Evolutionary conservation across 2,888 invertebrate genomes (phyloP).

Genomic region (Troglohyphantes excavatus): DNA sequence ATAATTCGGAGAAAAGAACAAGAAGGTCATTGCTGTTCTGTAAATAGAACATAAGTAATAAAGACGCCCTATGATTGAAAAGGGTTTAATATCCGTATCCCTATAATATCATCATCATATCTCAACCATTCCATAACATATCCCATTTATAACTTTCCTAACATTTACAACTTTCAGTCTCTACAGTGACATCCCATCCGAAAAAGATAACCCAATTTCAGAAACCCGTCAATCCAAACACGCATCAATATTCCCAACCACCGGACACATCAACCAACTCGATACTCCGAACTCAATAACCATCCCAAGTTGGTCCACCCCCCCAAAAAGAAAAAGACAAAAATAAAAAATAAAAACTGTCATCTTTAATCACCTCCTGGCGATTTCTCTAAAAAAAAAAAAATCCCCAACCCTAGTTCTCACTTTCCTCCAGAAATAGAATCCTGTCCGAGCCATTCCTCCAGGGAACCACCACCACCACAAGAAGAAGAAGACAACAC

Average conservation of each 20-base stretch:
- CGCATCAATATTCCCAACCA: background rate
- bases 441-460: constrained; percentile 45
- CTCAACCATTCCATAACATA: too few species aligned
- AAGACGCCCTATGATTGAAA: too few species aligned
- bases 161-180: too few species aligned
- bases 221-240: background rate
- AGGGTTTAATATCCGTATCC: too few species aligned
- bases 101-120: too few species aligned
- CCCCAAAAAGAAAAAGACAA: too few species aligned
- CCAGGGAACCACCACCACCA: constrained; percentile 20
- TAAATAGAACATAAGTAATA: too few species aligned
- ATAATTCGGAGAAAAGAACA: too few species aligned
- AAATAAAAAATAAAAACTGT: constrained; percentile 22
- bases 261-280: background rate
- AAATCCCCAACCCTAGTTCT: constrained; percentile 19
- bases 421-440: constrained; percentile 46
- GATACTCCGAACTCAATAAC: background rate
- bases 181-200: too few species aligned
- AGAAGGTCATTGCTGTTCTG: too few species aligned
- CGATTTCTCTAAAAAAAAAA: constrained; percentile 14
- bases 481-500: constrained; percentile 52
- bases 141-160: too few species aligned
- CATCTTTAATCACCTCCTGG: constrained; percentile 49
- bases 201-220: background rate
- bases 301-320: too few species aligned